phyloP scores from a whole-genome alignment of 1,140 invertebrate genomes.

The Drosophila orosa region DNA sequence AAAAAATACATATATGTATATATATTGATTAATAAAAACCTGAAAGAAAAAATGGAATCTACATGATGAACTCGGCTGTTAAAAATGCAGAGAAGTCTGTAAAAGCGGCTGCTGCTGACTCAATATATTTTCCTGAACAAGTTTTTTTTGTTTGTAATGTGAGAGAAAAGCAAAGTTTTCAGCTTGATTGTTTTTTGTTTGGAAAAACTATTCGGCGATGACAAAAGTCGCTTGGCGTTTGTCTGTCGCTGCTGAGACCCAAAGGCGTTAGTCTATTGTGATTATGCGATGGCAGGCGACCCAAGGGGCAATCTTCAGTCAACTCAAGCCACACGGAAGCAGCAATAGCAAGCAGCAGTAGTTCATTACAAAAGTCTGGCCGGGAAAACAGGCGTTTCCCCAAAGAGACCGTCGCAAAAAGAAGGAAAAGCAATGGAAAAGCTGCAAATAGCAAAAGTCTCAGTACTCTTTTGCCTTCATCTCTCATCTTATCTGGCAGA shows the following conservation, averaged over 20 bases:
- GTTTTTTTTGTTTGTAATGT: slow-evolving; percentile 21
- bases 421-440: slow-evolving; percentile 37
- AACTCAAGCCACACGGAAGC: slow-evolving; percentile 57
- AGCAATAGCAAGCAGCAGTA: slow-evolving; percentile 22
- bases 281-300: slow-evolving; percentile 69
- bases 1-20: slow-evolving; percentile 21
- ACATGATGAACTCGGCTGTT: slow-evolving; percentile 11
- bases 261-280: slow-evolving; percentile 70
- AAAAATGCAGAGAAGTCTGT: slow-evolving; percentile 20
- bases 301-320: slow-evolving; percentile 45
- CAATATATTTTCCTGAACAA: slow-evolving; percentile 23
- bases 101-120: slow-evolving; percentile 23
- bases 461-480: slow-evolving; percentile 38
- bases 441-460: slow-evolving; percentile 57
- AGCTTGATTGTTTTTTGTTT: slow-evolving; percentile 30
- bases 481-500: slow-evolving; percentile 64
- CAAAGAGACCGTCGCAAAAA: slow-evolving; percentile 47
- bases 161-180: slow-evolving; percentile 41
- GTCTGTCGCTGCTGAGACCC: slow-evolving; percentile 1
- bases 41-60: slow-evolving; percentile 20
- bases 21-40: slow-evolving; percentile 39
- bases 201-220: slow-evolving; percentile 40
- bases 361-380: slow-evolving; percentile 69
- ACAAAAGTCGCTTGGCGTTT: slow-evolving; percentile 45
- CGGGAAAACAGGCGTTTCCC: slow-evolving; percentile 62